These are phyloP conservation scores for Myotis daubentonii DNA, from an alignment of 2,797 vertebrate species.

Conservation along the genomic window DNA sequence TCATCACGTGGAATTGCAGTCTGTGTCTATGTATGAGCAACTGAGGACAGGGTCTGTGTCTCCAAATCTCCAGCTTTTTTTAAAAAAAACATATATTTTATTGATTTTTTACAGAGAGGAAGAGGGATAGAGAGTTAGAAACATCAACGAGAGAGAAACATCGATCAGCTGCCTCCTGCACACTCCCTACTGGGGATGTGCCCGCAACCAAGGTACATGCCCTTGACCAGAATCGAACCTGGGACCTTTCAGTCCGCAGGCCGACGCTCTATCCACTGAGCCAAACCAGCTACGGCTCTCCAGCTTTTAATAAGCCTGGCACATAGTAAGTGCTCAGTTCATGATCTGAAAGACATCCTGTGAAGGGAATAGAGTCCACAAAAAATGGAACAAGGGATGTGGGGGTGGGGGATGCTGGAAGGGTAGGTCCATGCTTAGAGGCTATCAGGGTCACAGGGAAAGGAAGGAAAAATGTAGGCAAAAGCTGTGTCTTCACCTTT, in stretches of 20 bases:
- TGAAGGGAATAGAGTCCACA: background rate
- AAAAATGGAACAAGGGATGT: background rate
- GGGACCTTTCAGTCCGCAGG: too few species aligned
- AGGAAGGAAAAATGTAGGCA: background rate
- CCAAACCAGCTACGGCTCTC: background rate
- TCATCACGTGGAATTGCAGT: accelerated
- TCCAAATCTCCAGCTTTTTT: background rate
- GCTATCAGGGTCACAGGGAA: background rate
- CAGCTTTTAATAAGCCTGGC: background rate
- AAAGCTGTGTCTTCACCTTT: background rate
- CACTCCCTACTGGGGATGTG: too few species aligned
- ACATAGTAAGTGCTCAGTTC: background rate
- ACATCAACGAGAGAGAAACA: too few species aligned
- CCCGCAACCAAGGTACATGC: too few species aligned
- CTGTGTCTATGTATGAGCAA: background rate
- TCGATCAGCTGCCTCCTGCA: too few species aligned
- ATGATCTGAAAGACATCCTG: background rate
- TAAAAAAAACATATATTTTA: too few species aligned
- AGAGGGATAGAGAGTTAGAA: too few species aligned
- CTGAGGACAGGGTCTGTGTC: background rate
- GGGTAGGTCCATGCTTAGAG: background rate
- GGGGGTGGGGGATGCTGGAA: background rate
- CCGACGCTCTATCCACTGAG: too few species aligned
- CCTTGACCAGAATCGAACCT: too few species aligned
- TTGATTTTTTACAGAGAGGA: too few species aligned